These are phyloP conservation scores for Patella ulyssiponensis DNA, from an alignment of 2,888 invertebrate species.

Conservation along the genomic window DNA sequence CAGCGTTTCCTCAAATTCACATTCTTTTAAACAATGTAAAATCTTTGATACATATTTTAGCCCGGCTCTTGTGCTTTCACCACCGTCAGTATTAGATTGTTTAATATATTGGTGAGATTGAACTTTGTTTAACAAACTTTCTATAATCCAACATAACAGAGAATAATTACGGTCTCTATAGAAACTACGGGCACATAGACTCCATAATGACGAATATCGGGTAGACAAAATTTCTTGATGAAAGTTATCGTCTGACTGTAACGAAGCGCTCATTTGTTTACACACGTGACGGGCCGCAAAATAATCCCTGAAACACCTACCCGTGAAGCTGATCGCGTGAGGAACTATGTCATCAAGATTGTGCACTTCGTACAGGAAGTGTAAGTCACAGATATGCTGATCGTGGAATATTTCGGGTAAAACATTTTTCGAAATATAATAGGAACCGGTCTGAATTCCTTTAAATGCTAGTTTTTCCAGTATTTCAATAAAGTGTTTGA, in stretches of 20 bases:
- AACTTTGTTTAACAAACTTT: neutral
- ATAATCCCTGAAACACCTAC: slow-evolving; percentile 42
- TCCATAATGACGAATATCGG: neutral
- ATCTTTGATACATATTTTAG: slow-evolving; percentile 30
- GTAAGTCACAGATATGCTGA: slow-evolving; percentile 41
- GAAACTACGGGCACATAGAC: neutral
- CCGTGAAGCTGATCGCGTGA: slow-evolving; percentile 35
- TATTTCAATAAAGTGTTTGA: neutral
- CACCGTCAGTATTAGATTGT: neutral
- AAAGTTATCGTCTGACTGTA: neutral
- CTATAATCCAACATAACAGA: neutral
- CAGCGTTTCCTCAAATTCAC: slow-evolving; percentile 36
- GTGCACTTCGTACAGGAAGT: slow-evolving; percentile 42
- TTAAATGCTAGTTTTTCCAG: slow-evolving; percentile 34
- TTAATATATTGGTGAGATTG: neutral
- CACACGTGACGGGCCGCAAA: slow-evolving; percentile 41
- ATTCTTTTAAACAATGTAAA: slow-evolving; percentile 38
- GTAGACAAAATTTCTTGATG: neutral
- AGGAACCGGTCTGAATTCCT: slow-evolving; percentile 38
- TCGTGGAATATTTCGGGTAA: slow-evolving; percentile 37
- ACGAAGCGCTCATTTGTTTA: slow-evolving; percentile 33
- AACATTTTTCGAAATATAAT: slow-evolving; percentile 38
- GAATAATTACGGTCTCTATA: neutral
- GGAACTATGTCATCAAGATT: slow-evolving; percentile 30
- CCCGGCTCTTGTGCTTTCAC: slow-evolving; percentile 6